phyloP scores from a whole-genome alignment of 2,113 vertebrate genomes.

The Anhinga rufa region DNA sequence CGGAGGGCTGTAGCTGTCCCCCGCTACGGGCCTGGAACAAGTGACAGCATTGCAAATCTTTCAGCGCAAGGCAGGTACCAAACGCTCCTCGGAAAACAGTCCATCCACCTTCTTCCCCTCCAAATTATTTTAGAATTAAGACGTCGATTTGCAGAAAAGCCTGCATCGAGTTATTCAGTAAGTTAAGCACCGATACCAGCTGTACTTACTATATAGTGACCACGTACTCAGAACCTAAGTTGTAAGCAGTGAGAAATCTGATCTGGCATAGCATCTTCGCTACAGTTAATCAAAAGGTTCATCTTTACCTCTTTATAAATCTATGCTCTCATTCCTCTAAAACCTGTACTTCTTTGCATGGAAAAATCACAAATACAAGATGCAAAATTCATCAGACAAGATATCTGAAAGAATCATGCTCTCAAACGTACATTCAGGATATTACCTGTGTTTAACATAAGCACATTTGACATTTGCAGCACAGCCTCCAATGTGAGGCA shows the following conservation, averaged over 20 bases:
- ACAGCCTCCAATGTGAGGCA: background rate
- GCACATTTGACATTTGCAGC: constrained; percentile 26
- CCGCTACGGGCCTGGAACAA: background rate
- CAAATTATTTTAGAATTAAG: constrained; percentile 25
- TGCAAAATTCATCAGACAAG: constrained; percentile 35
- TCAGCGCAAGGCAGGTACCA: background rate
- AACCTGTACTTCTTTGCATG: background rate
- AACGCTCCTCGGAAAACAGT: background rate
- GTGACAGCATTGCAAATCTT: background rate
- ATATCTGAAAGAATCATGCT: background rate
- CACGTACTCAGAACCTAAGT: background rate
- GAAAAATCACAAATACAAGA: background rate
- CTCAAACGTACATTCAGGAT: background rate
- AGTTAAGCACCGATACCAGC: background rate
- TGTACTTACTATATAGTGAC: background rate
- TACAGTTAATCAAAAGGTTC: constrained; percentile 3
- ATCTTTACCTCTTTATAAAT: background rate
- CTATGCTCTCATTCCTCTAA: background rate
- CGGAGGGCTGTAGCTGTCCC: background rate
- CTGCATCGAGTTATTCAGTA: background rate
- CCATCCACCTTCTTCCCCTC: background rate
- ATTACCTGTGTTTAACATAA: constrained; percentile 34
- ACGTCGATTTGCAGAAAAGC: background rate
- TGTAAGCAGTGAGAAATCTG: constrained; percentile 4
- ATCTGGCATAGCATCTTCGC: constrained; percentile 13